phyloP scores from a whole-genome alignment of 2,113 vertebrate species.

The Potamarius usumacintae region DNA sequence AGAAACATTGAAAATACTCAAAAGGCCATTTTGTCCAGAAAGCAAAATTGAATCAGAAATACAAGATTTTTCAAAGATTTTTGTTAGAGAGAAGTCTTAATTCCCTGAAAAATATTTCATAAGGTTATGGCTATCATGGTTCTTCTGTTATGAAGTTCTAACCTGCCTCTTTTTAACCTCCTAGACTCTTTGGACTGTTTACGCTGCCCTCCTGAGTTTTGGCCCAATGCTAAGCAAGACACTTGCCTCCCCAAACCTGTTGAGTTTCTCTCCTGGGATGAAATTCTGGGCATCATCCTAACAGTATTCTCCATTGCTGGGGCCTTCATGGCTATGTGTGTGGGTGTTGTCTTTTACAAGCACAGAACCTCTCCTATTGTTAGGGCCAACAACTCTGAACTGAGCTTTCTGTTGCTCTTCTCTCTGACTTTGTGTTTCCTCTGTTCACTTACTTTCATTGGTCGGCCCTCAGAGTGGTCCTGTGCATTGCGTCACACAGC shows the following conservation, averaged over 20 bases:
- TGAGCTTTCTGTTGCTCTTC: slow-evolving; percentile 69
- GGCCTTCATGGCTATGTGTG: slow-evolving; percentile 55
- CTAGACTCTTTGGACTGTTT: slow-evolving; percentile 68
- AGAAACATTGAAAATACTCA: not conserved
- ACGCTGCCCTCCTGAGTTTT: slow-evolving; percentile 66
- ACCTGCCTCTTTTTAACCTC: too few relatives aligned
- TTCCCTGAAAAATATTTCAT: not conserved
- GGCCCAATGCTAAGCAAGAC: slow-evolving; percentile 66
- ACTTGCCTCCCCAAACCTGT: slow-evolving; percentile 65
- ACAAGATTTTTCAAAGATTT: not conserved
- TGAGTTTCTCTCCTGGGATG: slow-evolving; percentile 66
- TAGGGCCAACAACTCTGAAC: slow-evolving; percentile 70
- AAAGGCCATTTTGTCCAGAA: not conserved
- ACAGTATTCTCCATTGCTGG: not conserved
- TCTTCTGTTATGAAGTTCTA: not conserved
- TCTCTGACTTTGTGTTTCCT: slow-evolving; percentile 69
- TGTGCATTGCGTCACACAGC: slow-evolving; percentile 70
- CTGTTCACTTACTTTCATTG: slow-evolving; percentile 70
- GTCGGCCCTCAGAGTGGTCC: slow-evolving; percentile 66
- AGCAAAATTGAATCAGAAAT: not conserved
- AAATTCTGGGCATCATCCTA: slow-evolving; percentile 63
- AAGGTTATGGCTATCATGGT: not conserved
- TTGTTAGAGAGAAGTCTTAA: not conserved
- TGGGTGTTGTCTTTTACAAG: slow-evolving; percentile 59
- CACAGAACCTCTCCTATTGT: slow-evolving; percentile 66